Evolutionary conservation across 2,797 vertebrate genomes (phyloP).

Genomic region (Chelon labrosus): DNA sequence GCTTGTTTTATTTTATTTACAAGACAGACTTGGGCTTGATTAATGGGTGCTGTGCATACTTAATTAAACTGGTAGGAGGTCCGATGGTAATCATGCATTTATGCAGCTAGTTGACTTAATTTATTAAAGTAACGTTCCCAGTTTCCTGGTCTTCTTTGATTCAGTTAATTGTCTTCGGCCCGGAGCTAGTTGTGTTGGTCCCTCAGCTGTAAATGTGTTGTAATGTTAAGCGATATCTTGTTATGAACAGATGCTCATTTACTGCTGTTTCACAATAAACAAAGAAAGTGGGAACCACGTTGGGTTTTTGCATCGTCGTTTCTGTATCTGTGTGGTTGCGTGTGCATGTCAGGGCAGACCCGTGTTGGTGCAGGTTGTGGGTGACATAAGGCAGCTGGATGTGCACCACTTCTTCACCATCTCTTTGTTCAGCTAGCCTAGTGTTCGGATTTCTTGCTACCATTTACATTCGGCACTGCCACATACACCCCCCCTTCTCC

Average conservation of each 20-base stretch:
- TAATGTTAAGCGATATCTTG: slow-evolving; percentile 9
- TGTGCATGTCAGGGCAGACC: neutral
- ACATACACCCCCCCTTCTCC: neutral
- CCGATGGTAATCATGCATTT: slow-evolving; percentile 46
- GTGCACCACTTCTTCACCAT: neutral
- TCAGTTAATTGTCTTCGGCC: slow-evolving; percentile 15
- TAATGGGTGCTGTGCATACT: slow-evolving; percentile 38
- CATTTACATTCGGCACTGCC: neutral
- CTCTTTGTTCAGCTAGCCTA: neutral
- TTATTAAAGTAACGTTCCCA: slow-evolving; percentile 57
- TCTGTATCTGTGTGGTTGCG: slow-evolving; percentile 13
- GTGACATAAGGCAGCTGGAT: slow-evolving; percentile 16
- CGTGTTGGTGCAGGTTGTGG: slow-evolving; percentile 45
- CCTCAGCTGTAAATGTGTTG: slow-evolving; percentile 18
- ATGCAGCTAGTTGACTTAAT: slow-evolving; percentile 59
- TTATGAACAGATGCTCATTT: slow-evolving; percentile 4
- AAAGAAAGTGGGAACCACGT: slow-evolving; percentile 46
- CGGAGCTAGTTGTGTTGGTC: slow-evolving; percentile 20
- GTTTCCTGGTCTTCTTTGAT: slow-evolving; percentile 33
- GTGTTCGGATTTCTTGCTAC: slow-evolving; percentile 10
- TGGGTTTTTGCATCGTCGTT: neutral
- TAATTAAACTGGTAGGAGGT: slow-evolving; percentile 35
- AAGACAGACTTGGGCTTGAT: slow-evolving; percentile 31
- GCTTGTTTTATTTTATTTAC: slow-evolving; percentile 55
- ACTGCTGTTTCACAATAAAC: slow-evolving; percentile 69